Evolutionary conservation across 2,888 invertebrate genomes (phyloP), one percentile per base, ranked within the genome.

Genomic region (Slavum lentiscoides): DNA sequence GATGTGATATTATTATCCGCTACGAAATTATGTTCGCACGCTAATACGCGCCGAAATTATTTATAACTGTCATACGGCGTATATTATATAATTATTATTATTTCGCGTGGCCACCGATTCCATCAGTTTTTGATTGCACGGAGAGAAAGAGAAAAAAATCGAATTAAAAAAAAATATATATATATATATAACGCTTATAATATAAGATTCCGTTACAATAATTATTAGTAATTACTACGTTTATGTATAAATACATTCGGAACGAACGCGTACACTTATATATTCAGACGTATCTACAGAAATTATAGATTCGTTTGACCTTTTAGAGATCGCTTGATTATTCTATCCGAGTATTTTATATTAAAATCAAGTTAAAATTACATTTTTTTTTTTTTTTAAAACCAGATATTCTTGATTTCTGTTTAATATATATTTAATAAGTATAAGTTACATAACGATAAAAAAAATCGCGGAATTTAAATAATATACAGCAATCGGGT

Each of bases 401-500:
- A 58, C 74, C 19, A 58, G 39, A 58, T 55, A 39, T 75, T 58
- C 58, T 58, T 37, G 64, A 66, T 66, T 74, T 62, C 55, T 13
- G 21, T 39, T 55, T 39, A 2, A 66, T 62, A 62, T 37, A 9
- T 49, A 23, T 53, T 39, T n/a, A 66, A 43, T 23, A 11, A 43
- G 9, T 30, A 30, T 30, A 4, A 30, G 30, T 30, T 30, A 30
- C 30, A 30, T 30, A 30, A 30, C 30, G 30, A 30, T 30, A 30
- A 30, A 4, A 30, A 19, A 4, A 30, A 19, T 43, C 11, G 23
- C 49, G 11, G 11, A 43, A 49, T 43, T 23, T 49, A 43, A 73
- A 37, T 3, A 9, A 61, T 49, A 49, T 2, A 30, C 30, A 9
- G 23, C 7, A 8, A 49, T 43, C 13, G 23, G 9, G 43, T 61